phyloP scores from a whole-genome alignment of 2,888 invertebrate species.

The Campoplex nolae region DNA sequence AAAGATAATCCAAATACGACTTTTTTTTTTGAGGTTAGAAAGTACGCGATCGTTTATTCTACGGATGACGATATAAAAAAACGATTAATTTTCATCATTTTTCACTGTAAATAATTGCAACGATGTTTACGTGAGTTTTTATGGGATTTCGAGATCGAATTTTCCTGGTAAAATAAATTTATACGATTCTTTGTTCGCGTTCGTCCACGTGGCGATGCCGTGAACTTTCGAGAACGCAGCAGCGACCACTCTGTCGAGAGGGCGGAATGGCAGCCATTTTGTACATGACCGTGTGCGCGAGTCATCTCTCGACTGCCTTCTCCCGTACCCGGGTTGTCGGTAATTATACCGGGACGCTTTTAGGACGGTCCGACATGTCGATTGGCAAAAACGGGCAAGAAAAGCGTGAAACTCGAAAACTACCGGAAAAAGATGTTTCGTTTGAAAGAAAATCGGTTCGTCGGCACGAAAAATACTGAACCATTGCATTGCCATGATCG shows the following conservation, averaged over 20 bases:
- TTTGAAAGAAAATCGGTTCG: not conserved
- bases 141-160: not conserved
- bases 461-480: not conserved
- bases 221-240: conserved; percentile 78
- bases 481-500: not conserved
- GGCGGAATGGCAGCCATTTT: conserved; percentile 80
- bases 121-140: not conserved
- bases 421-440: not conserved
- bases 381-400: not conserved
- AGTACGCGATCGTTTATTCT: not conserved
- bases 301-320: conserved; percentile 29
- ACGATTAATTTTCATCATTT: not conserved
- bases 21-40: conserved; percentile 45
- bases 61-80: not conserved
- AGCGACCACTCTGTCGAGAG: conserved; percentile 63
- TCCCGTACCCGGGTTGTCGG: conserved; percentile 19
- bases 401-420: not conserved
- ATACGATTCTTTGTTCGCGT: conserved; percentile 60
- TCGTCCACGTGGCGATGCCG: conserved; percentile 80
- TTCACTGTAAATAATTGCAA: not conserved
- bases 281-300: conserved; percentile 75
- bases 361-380: conserved; percentile 30
- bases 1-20: conserved; percentile 14
- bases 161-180: conserved; percentile 24
- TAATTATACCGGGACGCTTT: conserved; percentile 48